phyloP scores from a whole-genome alignment of 2,113 vertebrate species.

The Gadus chalcogrammus region DNA sequence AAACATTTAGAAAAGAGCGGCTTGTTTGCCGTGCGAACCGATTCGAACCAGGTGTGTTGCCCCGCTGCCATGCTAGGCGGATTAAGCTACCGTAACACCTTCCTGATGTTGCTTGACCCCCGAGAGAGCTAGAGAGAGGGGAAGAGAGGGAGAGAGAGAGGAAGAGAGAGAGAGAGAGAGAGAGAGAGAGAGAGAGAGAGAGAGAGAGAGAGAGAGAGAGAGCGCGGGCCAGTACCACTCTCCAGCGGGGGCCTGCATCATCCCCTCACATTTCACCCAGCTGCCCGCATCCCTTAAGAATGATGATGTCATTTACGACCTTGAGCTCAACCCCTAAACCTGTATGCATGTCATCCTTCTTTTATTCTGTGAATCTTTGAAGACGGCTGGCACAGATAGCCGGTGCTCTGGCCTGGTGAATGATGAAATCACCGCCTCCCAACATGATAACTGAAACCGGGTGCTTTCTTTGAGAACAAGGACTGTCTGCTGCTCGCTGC shows the following conservation, averaged over 20 bases:
- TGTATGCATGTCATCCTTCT: slow-evolving; percentile 25
- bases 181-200: background rate
- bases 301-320: slow-evolving; percentile 30
- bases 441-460: slow-evolving; percentile 61
- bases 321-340: slow-evolving; percentile 24
- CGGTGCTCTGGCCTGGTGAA: slow-evolving; percentile 50
- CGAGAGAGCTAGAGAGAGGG: slow-evolving; percentile 7
- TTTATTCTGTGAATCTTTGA: slow-evolving; percentile 25
- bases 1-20: slow-evolving; percentile 58
- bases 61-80: slow-evolving; percentile 50
- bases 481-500: slow-evolving; percentile 21
- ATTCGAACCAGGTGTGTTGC: slow-evolving; percentile 66
- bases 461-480: slow-evolving; percentile 45
- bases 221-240: slow-evolving; percentile 8
- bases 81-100: slow-evolving; percentile 72
- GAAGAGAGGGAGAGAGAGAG: no score
- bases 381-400: slow-evolving; percentile 33
- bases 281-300: slow-evolving; percentile 38
- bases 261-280: slow-evolving; percentile 7
- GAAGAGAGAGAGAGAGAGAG: no score
- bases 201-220: background rate
- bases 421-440: slow-evolving; percentile 62
- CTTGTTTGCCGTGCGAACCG: slow-evolving; percentile 49
- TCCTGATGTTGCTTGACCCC: slow-evolving; percentile 70
- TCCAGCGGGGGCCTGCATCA: slow-evolving; percentile 20